These are phyloP conservation scores for Epistrophella euchroma DNA, from an alignment of 2,888 invertebrate genomes.

Conservation along the genomic window DNA sequence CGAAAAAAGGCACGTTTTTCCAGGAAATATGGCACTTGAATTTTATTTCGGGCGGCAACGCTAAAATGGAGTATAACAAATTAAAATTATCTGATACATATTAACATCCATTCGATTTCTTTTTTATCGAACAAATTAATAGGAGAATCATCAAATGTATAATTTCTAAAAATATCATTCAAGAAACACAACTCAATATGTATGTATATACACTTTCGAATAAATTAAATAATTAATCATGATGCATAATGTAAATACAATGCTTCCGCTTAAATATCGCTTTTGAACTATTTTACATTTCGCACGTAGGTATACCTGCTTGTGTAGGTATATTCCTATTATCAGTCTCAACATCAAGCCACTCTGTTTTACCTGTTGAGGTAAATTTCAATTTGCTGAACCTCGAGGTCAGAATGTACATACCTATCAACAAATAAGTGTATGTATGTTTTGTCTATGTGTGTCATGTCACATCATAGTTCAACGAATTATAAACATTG, in stretches of 20 bases:
- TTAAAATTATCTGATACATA: too few relatives aligned
- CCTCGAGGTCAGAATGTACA: background rate
- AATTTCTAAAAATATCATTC: too few relatives aligned
- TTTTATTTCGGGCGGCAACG: too few relatives aligned
- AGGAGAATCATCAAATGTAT: too few relatives aligned
- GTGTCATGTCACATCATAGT: background rate
- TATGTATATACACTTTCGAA: background rate
- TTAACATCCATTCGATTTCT: too few relatives aligned
- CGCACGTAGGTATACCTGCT: background rate
- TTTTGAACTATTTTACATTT: background rate
- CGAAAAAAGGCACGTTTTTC: too few relatives aligned
- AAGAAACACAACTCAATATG: too few relatives aligned
- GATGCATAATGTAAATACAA: background rate
- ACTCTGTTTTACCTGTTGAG: background rate
- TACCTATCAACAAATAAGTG: background rate
- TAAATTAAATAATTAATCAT: background rate
- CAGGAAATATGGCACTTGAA: too few relatives aligned
- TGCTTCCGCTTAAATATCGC: background rate
- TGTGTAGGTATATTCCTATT: too few relatives aligned
- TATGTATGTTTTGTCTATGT: background rate
- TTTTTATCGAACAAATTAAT: too few relatives aligned
- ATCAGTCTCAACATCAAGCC: background rate
- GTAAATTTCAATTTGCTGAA: background rate
- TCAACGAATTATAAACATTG: background rate
- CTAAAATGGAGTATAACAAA: too few relatives aligned